phyloP scores from a whole-genome alignment of 2,888 invertebrate genomes.

The Scaeva pyrastri region DNA sequence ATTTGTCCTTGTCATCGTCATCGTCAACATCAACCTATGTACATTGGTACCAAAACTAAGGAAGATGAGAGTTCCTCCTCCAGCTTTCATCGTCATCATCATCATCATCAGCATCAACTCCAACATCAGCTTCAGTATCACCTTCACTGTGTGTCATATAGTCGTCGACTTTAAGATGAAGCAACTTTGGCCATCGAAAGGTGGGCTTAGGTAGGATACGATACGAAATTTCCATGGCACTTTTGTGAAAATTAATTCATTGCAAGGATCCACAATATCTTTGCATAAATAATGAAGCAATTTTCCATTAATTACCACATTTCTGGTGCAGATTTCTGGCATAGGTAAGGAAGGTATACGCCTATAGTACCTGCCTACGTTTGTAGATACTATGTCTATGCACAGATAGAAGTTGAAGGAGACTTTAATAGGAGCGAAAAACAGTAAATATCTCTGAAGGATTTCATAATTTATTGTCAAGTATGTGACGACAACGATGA shows the following conservation, averaged over 20 bases:
- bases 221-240: slow-evolving; percentile 52
- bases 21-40: not conserved
- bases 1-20: slow-evolving; percentile 54
- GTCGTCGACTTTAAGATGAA: not conserved
- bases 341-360: not conserved
- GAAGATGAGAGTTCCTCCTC: not conserved
- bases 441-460: slow-evolving; percentile 41
- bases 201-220: no score
- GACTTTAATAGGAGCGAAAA: slow-evolving; percentile 40
- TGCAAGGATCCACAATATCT: slow-evolving; percentile 75
- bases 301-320: slow-evolving; percentile 77
- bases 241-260: slow-evolving; percentile 74
- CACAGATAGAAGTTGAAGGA: slow-evolving; percentile 1
- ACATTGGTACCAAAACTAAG: not conserved
- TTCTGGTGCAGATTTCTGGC: slow-evolving; percentile 70
- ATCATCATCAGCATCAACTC: not conserved
- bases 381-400: slow-evolving; percentile 1
- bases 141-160: not conserved
- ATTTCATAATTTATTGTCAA: slow-evolving; percentile 65
- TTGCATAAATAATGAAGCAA: slow-evolving; percentile 77
- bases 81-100: not conserved
- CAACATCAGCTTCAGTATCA: not conserved
- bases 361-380: not conserved
- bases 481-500: slow-evolving; percentile 55
- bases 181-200: slow-evolving; percentile 63